phyloP scores from a whole-genome alignment of 2,113 vertebrate species.

The Python bivittatus region DNA sequence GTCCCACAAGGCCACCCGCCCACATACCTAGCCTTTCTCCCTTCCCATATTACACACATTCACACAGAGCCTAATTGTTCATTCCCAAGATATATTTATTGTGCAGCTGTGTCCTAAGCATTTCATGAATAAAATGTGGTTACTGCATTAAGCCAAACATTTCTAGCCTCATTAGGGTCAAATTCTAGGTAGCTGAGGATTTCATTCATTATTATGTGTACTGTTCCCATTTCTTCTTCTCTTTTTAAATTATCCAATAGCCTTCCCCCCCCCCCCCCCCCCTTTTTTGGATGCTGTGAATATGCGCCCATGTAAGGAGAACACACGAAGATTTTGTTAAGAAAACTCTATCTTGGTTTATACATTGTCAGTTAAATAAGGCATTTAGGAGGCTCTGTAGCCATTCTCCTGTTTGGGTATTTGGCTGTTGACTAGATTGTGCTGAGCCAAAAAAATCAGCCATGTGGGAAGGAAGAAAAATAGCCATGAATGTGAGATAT shows the following conservation, averaged over 20 bases:
- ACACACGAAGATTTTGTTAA: neutral
- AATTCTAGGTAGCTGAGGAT: conserved; percentile 47
- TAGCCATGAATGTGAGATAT: neutral
- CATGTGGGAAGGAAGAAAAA: neutral
- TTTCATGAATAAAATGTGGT: conserved; percentile 9
- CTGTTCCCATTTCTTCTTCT: conserved; percentile 38
- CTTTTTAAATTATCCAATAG: conserved; percentile 51
- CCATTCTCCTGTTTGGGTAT: neutral
- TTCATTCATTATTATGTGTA: conserved; percentile 48
- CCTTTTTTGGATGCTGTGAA: conserved; percentile 49
- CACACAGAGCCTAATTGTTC: conserved; percentile 9
- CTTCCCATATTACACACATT: conserved; percentile 10
- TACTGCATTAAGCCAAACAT: conserved; percentile 58
- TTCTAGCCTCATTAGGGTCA: conserved; percentile 46
- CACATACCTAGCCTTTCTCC: neutral
- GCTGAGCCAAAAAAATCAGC: neutral
- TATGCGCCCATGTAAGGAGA: neutral
- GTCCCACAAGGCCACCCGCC: neutral
- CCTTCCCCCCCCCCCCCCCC: no score
- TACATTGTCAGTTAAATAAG: neutral
- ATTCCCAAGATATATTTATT: conserved; percentile 29
- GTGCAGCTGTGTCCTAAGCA: conserved; percentile 20
- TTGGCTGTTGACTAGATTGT: neutral
- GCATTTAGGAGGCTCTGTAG: neutral
- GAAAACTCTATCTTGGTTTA: neutral